phyloP scores from a whole-genome alignment of 2,888 invertebrate genomes.

The Pristionchus japonicus region DNA sequence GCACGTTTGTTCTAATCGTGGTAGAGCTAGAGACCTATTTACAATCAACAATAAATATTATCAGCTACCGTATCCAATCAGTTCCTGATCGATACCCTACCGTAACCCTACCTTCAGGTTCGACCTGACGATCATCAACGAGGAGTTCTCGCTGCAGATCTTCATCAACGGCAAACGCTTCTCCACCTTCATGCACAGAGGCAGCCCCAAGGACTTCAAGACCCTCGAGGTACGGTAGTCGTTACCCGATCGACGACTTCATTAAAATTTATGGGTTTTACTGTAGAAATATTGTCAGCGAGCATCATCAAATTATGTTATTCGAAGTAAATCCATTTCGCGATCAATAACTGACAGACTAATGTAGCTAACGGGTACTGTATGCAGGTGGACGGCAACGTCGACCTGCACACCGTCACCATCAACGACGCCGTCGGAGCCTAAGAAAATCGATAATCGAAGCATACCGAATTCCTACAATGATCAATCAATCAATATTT shows the following conservation, averaged over 20 bases:
- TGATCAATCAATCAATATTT: not conserved
- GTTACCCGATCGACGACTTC: not conserved
- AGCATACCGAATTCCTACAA: not conserved
- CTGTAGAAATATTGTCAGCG: not conserved
- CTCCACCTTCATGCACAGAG: slow-evolving; percentile 71
- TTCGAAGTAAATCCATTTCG: no score
- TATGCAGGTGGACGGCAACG: slow-evolving; percentile 59
- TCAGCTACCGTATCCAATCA: not conserved
- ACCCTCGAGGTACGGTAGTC: slow-evolving; percentile 60
- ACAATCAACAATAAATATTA: not conserved
- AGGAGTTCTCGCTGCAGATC: slow-evolving; percentile 71
- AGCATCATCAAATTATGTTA: not conserved
- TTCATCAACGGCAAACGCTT: slow-evolving; percentile 54
- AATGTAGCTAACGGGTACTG: not conserved
- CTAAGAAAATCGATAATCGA: slow-evolving; percentile 48
- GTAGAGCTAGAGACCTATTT: no score
- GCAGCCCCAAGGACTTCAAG: slow-evolving; percentile 69
- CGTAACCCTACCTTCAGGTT: slow-evolving; percentile 55
- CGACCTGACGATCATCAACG: slow-evolving; percentile 74
- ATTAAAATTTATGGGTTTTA: not conserved
- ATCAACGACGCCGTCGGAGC: slow-evolving; percentile 70
- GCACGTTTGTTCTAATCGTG: not conserved
- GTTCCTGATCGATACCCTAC: not conserved
- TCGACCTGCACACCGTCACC: slow-evolving; percentile 71
- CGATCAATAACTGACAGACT: not conserved